Percentiles rank a stretch among this genome's conserved stretches.
phyloP scores from a whole-genome alignment of 2,113 vertebrate species.

The Turdus rufiventris region DNA sequence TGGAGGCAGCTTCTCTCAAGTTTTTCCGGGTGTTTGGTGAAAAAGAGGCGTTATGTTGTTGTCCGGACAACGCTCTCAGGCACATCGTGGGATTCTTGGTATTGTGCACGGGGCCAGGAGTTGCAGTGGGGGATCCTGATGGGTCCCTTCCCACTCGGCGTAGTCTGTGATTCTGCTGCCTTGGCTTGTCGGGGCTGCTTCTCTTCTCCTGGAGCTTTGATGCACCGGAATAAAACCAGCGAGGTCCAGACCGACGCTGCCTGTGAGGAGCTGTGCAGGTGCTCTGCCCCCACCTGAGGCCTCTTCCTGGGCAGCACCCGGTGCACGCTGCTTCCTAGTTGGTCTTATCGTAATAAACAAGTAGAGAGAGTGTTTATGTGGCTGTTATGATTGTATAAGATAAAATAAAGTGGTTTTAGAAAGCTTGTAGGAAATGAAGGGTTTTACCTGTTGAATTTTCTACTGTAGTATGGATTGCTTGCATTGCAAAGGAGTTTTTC shows the following conservation, averaged over 20 bases:
- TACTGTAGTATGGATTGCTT: accelerated
- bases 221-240: accelerated
- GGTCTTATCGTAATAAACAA: accelerated
- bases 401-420: neutral
- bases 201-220: neutral
- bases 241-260: accelerated
- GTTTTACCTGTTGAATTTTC: neutral
- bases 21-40: neutral
- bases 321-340: accelerated
- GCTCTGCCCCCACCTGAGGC: neutral
- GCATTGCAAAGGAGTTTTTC: accelerated
- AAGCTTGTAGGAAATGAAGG: accelerated
- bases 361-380: accelerated
- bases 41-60: accelerated
- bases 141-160: neutral
- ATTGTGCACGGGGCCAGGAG: neutral
- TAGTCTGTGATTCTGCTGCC: accelerated
- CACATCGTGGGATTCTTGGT: accelerated
- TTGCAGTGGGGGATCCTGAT: too few relatives aligned
- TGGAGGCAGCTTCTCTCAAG: neutral
- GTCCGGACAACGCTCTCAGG: neutral
- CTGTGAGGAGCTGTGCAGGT: accelerated
- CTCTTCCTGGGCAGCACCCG: neutral
- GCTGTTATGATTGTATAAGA: accelerated
- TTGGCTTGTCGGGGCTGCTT: accelerated